Base-by-base conservation (phyloP, 2,888 invertebrate species). In the Leptopilina drosophilae region DNA sequence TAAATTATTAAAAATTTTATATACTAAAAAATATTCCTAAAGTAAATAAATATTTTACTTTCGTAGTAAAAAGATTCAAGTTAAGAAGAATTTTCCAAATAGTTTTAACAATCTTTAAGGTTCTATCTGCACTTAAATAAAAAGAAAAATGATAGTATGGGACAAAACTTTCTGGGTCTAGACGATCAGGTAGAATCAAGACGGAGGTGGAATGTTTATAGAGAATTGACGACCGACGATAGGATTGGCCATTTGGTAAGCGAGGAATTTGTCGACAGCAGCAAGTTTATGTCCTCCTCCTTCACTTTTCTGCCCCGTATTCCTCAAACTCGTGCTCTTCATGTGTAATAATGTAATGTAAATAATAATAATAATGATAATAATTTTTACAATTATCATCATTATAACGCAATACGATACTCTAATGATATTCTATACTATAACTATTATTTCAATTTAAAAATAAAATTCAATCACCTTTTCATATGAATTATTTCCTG, bases 181-280 rank as follows among this genome's bases (percentile, higher is more conserved):
- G 85, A 85, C 83, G 80, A 78, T 75, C 83, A 82, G 84, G 85
- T 83, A 85, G 85, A 87, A 84, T 81, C 83, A 82, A 83, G 83
- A 82, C 82, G 9, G 20, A 20, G 59, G 85, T 85, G 85, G 87
- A 89, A 87, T 86, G 3, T 33, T 2, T 33, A 87, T 86, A 87
- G 87, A 84, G 84, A 86, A 83, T 83, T 83, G 78, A 80, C 82
- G 12, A 83, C 79, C 85, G 85, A 83, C 84, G 85, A 85, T 84
- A 84, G 87, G 87, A 89, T 88, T 88, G 88, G 89, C 87, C 89
- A 89, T 89, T 89, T 87, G 88, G 87, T 84, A 82, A 85, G 80
- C 84, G 85, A 89, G 90, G 90, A 91, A 91, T 91, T 90, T 87
- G 91, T 87, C 87, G 90, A 91, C 89, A 88, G 1, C 84, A 87